Base-by-base conservation (phyloP, 2,888 invertebrate genomes). In the Philhelius pedissequus region DNA sequence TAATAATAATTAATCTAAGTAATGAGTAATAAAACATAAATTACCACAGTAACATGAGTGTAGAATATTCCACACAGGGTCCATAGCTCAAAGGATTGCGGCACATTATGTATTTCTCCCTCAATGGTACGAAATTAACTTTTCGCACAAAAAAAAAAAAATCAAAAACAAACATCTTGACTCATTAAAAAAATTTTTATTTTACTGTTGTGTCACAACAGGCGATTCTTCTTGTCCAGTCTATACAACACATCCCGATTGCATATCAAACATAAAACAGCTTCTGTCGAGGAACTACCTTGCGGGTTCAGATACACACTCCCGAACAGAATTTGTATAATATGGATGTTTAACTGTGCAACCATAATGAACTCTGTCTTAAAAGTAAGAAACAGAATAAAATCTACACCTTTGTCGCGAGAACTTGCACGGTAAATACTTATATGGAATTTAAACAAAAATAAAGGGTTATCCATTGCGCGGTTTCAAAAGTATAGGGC, bases 1-100 rank as follows among this genome's bases (percentile, higher is more conserved):
- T 75, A 62, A 74, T 64, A 74, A 71, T 66, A 75, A 81, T 81
- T 71, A 76, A 75, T 76, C 81, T 50, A 70, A 81, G 81, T 64
- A 70, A 64, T 13, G 18, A 71, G 76, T 66, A 48, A 81, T 81
- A 81, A 81, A 81, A 64, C 70, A 81, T 76, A 76, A 70, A 81
- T 81, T 50, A 70, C 76, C 18, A 15, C 58, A 56, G 27, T 35
- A 64, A 71, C 58, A 76, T 22, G 40, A 74, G 64, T 48, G 64
- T 48, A 13, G 25, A 52, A 52, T n/a, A n/a, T 64, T 75, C 48
- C 15, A 18, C 54, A 11, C 6, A 50, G 27, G 13, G 43, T 38
- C 13, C 3, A 52, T 11, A 48, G 35, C 38, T 45, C 35, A 32
- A 56, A 40, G 30, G 45, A 18, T 20, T 22, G 20, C 50, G 32